These are phyloP conservation scores for Urocitellus parryii DNA, from an alignment of 2,113 vertebrate species.

Conservation along the genomic window DNA sequence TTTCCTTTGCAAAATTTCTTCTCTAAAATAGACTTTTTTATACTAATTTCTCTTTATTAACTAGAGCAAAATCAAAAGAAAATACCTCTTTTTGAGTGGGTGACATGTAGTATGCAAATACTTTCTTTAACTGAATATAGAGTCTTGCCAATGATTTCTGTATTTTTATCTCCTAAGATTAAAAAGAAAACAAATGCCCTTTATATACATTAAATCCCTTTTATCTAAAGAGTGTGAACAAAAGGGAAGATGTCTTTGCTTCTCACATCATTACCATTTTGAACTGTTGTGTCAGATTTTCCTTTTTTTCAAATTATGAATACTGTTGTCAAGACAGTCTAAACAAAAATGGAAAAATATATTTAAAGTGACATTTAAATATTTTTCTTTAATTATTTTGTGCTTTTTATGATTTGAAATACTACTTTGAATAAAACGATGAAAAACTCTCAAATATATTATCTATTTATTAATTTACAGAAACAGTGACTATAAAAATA, in stretches of 20 bases:
- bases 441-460: conserved; percentile 47
- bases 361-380: background rate
- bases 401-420: conserved; percentile 2
- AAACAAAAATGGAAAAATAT: conserved; percentile 40
- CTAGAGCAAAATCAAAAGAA: background rate
- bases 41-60: conserved; percentile 15
- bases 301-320: conserved; percentile 16
- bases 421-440: conserved; percentile 49
- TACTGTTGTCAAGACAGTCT: conserved; percentile 57
- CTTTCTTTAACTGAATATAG: conserved; percentile 50
- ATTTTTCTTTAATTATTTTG: conserved; percentile 42
- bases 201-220: conserved; percentile 63
- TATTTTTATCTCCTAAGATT: conserved; percentile 71
- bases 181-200: conserved; percentile 59
- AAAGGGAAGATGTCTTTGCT: conserved; percentile 6
- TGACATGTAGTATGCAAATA: conserved; percentile 33
- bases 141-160: background rate
- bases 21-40: background rate
- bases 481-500: conserved; percentile 20
- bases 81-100: background rate
- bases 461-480: background rate
- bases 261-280: conserved; percentile 28
- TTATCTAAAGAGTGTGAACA: conserved; percentile 16
- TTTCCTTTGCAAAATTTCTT: background rate
- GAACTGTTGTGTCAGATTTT: conserved; percentile 51